Evolutionary conservation across 2,888 invertebrate genomes (phyloP), one percentile per base, ranked within the genome.

Genomic region (Onchidella celtica): DNA sequence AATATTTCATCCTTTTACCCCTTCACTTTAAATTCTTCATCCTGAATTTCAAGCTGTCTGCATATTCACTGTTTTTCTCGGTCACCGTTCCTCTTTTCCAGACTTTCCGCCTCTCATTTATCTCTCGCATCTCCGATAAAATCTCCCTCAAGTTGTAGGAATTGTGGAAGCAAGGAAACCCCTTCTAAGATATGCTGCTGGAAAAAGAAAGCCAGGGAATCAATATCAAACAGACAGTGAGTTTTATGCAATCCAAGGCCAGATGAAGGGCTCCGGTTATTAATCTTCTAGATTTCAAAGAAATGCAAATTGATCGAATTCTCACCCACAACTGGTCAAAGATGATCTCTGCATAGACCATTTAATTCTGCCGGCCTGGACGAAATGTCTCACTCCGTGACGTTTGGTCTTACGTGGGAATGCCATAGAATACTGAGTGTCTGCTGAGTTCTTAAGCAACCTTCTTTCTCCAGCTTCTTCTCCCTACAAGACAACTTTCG

Each of bases 1-100:
- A 3, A 9, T 27, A 4, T 27, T 24, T 57, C 36, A n/a, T 17
- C n/a, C 9, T 55, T 34, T 47, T 47, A n/a, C 34, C 27, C 68
- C 27, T 36, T 66, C 29, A 40, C 79, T 59, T 61, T 11, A 11
- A 2, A 27, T 72, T 74, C 61, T 57, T 75, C 59, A 24, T 57
- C 61, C 68, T 80, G 47, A 47, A n/a, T n/a, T n/a, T n/a, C n/a
- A n/a, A 6, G n/a, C 9, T 24, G 17, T 21, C 9, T 59, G 3
- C 59, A 4, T 21, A 6, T 21, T 59, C 9, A 4, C 24, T 3
- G 3, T 59, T 3, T 21, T 59, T 21, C 59, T 14, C 59, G 17
- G 3, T 21, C 24, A 14, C n/a, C n/a, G 17, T 3, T 21, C 24
- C 59, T 3, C n/a, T 59, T 21, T 59, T 59, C 9, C 59, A 14